Evolutionary conservation across 2,113 vertebrate species (phyloP).

Genomic region (Serinus canaria): DNA sequence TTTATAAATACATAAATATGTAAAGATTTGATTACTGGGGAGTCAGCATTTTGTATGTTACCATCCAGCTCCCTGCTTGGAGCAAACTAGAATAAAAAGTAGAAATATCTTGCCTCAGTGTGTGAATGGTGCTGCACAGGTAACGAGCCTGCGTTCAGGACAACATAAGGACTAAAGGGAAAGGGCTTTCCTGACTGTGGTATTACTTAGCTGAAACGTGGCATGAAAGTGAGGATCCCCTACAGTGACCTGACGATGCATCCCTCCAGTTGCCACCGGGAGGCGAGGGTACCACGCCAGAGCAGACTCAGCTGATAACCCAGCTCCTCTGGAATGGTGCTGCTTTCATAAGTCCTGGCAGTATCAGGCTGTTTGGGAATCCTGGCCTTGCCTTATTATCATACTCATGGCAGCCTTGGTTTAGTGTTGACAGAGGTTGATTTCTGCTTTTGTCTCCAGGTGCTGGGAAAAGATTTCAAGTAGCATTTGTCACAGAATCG

Average conservation of each 20-base stretch:
- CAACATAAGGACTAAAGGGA: too few relatives aligned
- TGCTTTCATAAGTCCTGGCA: neutral
- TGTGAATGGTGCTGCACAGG: neutral
- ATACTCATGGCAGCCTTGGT: neutral
- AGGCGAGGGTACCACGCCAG: too few relatives aligned
- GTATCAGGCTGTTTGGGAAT: neutral
- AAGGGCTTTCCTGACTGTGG: rapidly evolving
- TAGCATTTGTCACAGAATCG: neutral
- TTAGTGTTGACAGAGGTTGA: rapidly evolving
- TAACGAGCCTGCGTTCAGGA: rapidly evolving
- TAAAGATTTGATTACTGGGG: neutral
- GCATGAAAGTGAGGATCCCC: neutral
- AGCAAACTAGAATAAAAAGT: neutral
- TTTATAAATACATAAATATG: neutral
- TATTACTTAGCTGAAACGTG: rapidly evolving
- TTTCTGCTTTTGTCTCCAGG: neutral
- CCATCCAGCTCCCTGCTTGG: neutral
- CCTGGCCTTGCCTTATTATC: too few relatives aligned
- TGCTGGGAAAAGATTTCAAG: neutral
- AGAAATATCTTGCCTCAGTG: neutral
- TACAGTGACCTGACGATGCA: rapidly evolving
- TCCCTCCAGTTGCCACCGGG: neutral
- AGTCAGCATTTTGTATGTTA: neutral
- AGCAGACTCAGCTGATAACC: too few relatives aligned
- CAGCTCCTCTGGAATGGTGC: rapidly evolving